A percentile compares a stretch with the other conserved stretches of the same genome.
These are phyloP conservation scores for Cataglyphis altisquamis DNA, from an alignment of 2,888 invertebrate species.

Conservation along the genomic window DNA sequence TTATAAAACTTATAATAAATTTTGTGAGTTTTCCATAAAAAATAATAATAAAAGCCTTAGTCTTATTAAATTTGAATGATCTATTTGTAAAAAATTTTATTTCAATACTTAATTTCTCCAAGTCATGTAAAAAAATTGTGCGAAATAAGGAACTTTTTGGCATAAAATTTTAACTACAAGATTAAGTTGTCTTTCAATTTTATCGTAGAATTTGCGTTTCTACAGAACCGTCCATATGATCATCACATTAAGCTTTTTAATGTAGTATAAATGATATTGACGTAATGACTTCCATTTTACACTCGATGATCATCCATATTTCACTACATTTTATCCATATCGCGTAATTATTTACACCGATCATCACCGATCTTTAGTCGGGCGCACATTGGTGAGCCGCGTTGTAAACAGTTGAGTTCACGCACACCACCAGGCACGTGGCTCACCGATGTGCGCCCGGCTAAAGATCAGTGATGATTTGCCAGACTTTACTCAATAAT, in stretches of 20 bases:
- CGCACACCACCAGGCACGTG: too few relatives aligned
- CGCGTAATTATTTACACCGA: not conserved
- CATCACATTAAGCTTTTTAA: slow-evolving; percentile 17
- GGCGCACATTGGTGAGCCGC: too few relatives aligned
- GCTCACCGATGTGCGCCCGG: too few relatives aligned
- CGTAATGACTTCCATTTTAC: not conserved
- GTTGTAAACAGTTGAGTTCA: too few relatives aligned
- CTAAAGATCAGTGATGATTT: too few relatives aligned
- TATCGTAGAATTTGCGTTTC: not conserved
- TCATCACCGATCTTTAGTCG: too few relatives aligned
- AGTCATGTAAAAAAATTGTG: not conserved
- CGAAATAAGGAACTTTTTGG: not conserved
- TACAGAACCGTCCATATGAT: not conserved
- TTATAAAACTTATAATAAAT: not conserved
- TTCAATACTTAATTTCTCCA: not conserved
- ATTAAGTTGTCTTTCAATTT: not conserved
- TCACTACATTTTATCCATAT: not conserved
- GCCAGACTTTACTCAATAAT: too few relatives aligned
- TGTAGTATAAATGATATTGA: not conserved
- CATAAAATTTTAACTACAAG: not conserved
- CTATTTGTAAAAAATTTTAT: not conserved
- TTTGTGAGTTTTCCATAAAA: not conserved
- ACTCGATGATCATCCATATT: not conserved
- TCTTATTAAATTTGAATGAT: not conserved
- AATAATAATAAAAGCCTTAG: not conserved